Percentiles rank a stretch among this genome's conserved stretches.
Conservation (phyloP, 2,888 invertebrate species). For the Cheilosia urbana region DNA sequence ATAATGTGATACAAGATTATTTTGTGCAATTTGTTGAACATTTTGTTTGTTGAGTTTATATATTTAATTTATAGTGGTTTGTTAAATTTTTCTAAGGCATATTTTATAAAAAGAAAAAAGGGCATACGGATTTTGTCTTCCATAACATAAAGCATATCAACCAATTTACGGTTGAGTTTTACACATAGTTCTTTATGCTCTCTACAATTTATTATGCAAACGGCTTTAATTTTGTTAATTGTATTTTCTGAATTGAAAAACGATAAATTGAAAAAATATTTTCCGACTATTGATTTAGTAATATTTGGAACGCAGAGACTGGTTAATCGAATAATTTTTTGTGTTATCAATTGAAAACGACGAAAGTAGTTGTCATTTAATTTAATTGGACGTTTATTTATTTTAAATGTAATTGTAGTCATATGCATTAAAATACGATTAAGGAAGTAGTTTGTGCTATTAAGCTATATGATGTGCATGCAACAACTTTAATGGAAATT, state of each 20-base stretch:
- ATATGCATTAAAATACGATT: too few species aligned
- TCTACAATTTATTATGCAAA: neutral
- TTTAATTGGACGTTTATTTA: neutral
- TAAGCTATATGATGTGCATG: too few species aligned
- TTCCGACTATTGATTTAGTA: neutral
- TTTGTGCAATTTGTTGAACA: neutral
- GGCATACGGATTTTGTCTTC: slow-evolving; percentile 58
- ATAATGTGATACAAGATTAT: slow-evolving; percentile 41
- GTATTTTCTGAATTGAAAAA: slow-evolving; percentile 2
- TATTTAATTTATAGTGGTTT: neutral
- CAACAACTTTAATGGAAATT: too few species aligned
- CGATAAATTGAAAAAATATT: neutral
- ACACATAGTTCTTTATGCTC: neutral
- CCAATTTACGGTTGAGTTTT: neutral
- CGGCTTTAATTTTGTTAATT: neutral
- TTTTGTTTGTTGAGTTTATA: neutral
- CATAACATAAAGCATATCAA: slow-evolving; percentile 33
- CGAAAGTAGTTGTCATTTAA: neutral
- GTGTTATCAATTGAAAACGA: neutral
- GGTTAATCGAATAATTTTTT: slow-evolving; percentile 36
- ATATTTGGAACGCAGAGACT: slow-evolving; percentile 62
- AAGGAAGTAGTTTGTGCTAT: too few species aligned
- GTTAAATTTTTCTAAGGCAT: neutral
- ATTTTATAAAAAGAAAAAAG: neutral
- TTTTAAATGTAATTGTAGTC: too few species aligned